A percentile compares a stretch with the other conserved stretches of the same genome.
Conservation (phyloP, 2,113 vertebrate genomes). For the Panurus biarmicus region DNA sequence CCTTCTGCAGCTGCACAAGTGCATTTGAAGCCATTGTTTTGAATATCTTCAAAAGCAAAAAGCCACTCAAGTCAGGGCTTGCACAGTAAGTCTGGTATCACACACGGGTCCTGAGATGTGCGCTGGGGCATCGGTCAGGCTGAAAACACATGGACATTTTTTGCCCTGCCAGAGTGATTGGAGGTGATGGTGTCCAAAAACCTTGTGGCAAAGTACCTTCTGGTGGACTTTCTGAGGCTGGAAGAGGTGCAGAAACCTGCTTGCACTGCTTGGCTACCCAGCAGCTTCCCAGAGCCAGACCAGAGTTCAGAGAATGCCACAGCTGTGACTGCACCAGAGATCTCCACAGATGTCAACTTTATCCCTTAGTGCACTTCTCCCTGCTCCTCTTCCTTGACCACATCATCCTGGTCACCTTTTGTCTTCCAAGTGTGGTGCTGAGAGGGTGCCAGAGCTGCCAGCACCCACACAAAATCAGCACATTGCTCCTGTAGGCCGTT, state of each 20-base stretch:
- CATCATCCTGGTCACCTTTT: background rate
- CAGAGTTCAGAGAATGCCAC: background rate
- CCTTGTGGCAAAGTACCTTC: background rate
- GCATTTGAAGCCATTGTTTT: background rate
- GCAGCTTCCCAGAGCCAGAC: background rate
- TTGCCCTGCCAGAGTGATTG: background rate
- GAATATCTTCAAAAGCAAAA: background rate
- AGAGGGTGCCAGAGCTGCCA: background rate
- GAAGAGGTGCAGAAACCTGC: background rate
- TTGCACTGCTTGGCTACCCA: background rate
- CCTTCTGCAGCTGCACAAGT: background rate
- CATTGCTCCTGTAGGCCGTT: background rate
- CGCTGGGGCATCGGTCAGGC: background rate
- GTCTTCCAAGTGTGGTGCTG: background rate
- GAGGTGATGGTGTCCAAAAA: background rate
- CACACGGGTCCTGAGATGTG: background rate
- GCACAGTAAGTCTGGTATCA: background rate
- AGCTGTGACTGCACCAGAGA: background rate
- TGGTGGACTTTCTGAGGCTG: background rate
- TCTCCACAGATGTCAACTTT: background rate
- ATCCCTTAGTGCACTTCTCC: background rate
- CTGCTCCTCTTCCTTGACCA: background rate
- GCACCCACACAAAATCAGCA: background rate
- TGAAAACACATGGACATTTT: rapidly evolving
- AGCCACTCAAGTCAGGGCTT: rapidly evolving